phyloP scores from a whole-genome alignment of 1,140 invertebrate genomes.

The Phthorimaea operculella region DNA sequence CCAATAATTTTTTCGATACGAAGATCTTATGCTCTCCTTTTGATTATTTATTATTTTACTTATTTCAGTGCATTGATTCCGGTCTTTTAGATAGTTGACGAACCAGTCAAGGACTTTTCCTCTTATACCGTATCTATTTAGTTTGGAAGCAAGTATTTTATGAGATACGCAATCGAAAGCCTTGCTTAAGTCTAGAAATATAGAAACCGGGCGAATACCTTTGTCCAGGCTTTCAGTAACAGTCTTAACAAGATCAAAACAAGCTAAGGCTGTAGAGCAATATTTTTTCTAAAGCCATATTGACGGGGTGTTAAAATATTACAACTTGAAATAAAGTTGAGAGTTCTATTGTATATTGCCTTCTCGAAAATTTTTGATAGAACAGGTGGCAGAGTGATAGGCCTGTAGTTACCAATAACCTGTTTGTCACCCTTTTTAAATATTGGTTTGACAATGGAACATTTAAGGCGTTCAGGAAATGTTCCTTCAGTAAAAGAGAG shows the following conservation, averaged over 20 bases:
- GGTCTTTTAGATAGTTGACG: no score
- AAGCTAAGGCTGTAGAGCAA: neutral
- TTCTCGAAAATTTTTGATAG: neutral
- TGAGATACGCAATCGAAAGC: neutral
- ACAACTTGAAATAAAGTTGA: neutral
- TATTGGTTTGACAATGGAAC: neutral
- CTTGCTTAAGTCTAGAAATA: neutral
- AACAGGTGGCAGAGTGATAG: neutral
- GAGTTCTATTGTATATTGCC: neutral
- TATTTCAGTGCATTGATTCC: no score
- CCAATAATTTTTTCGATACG: no score
- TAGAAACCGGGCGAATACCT: neutral
- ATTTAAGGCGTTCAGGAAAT: neutral
- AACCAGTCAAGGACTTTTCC: no score
- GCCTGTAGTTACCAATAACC: neutral
- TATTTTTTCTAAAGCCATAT: neutral
- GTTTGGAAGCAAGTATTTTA: no score
- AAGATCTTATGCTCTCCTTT: no score
- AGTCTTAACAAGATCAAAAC: neutral
- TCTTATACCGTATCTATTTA: no score
- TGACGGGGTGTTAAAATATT: neutral
- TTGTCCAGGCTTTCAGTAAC: neutral
- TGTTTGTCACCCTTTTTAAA: neutral
- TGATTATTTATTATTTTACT: no score
- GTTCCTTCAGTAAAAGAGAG: no score